Evolutionary conservation across 2,888 invertebrate genomes (phyloP).

Genomic region (Macaria liturata): DNA sequence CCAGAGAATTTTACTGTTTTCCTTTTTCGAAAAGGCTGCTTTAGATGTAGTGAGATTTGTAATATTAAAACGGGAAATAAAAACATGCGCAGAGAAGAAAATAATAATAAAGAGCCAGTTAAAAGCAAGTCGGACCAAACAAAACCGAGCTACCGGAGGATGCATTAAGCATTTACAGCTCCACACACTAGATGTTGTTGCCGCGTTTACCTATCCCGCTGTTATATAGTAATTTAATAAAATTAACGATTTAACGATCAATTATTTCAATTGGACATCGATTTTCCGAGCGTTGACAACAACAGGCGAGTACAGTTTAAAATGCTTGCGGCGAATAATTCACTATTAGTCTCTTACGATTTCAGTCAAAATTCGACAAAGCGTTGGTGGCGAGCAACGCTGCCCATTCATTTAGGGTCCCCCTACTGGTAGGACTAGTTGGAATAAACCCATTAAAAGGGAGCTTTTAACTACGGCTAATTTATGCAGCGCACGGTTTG

Average conservation of each 20-base stretch:
- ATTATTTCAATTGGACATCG: constrained; percentile 41
- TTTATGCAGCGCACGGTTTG: constrained; percentile 76
- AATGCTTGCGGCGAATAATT: constrained; percentile 54
- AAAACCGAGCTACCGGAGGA: constrained; percentile 3
- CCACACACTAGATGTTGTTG: constrained; percentile 2
- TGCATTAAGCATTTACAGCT: constrained; percentile 1
- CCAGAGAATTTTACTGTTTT: not conserved
- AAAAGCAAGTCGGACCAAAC: constrained; percentile 1
- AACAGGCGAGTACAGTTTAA: constrained; percentile 47
- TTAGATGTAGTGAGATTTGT: not conserved
- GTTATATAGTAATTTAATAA: constrained; percentile 22
- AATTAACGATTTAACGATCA: constrained; percentile 34
- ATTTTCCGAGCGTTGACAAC: constrained; percentile 47
- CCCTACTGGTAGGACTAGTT: too few relatives aligned
- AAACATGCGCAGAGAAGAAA: not conserved
- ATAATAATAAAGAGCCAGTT: not conserved
- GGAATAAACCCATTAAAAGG: constrained; percentile 78
- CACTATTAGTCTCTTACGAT: constrained; percentile 45
- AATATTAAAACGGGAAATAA: not conserved
- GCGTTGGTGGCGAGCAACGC: constrained; percentile 47
- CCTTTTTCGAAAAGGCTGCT: not conserved
- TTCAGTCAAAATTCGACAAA: constrained; percentile 45
- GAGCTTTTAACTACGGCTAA: constrained; percentile 77
- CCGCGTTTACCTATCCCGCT: constrained; percentile 10
- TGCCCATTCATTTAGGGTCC: constrained; percentile 74